Evolutionary conservation across 2,888 invertebrate genomes (phyloP), one percentile per base, ranked within the genome.

Genomic region (Pherbina coryleti): DNA sequence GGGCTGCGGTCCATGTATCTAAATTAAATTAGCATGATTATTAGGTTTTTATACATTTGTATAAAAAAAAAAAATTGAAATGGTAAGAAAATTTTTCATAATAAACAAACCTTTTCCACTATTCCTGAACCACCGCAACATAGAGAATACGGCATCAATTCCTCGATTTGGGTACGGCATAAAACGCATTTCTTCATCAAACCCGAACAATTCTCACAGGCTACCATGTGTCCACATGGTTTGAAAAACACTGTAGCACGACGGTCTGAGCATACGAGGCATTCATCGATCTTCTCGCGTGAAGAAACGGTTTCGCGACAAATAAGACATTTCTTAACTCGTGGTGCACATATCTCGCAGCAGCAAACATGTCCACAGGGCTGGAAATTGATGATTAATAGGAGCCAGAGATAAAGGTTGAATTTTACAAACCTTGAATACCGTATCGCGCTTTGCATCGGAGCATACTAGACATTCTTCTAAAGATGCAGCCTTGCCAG

Each of bases 171-270:
- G 69, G 95, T 93, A 84, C 98, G 93, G 90, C 98, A 98, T 89
- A 96, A 94, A 19, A 98, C 97, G 91, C 98, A 98, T 91, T 98
- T 98, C 92, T 98, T 98, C 97, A 98, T 98, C 84, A 98, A 93
- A 82, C 95, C 94, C 80, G 97, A 96, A 91, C 98, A 98, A 84
- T 94, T 93, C 82, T 95, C 95, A 78, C 90, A 90, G 28, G 90
- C 89, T 19, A 90, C 90, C 94, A 98, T 97, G 91, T 98, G 98
- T 73, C 96, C 95, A 91, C 98, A 98, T 34, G 98, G 98, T 83
- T 96, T 95, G 92, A 98, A 98, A 88, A 98, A 92, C 76, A 97
- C 95, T 25, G 96, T 94, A 31, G 98, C 96, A 85, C 96, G 95
- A 90, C 96, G 96, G 91, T 97, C 97, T 22, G 97, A 97, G 90